phyloP scores from a whole-genome alignment of 2,888 invertebrate species.

The Euplagia quadripunctaria region DNA sequence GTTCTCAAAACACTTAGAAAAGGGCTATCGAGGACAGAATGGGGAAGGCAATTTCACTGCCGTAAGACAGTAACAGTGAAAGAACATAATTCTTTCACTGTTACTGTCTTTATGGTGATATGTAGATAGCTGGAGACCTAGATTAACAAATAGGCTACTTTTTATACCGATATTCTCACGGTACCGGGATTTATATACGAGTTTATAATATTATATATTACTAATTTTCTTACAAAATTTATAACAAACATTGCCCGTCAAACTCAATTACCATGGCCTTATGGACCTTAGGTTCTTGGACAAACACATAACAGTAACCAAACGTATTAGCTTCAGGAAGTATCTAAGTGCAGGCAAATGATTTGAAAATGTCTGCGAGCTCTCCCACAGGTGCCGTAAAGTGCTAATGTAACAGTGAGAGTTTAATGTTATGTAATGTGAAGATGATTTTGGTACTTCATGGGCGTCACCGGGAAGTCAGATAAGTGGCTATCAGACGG shows the following conservation, averaged over 20 bases:
- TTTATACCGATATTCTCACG: too few relatives aligned
- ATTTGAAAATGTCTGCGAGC: conserved; percentile 48
- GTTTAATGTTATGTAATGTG: conserved; percentile 51
- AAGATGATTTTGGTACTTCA: conserved; percentile 60
- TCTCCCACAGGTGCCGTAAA: conserved; percentile 51
- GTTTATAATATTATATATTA: background rate
- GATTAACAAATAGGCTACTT: too few relatives aligned
- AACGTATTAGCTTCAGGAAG: conserved; percentile 51
- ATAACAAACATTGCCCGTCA: background rate
- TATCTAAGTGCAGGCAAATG: conserved; percentile 57
- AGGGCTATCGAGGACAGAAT: too few relatives aligned
- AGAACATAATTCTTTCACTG: too few relatives aligned
- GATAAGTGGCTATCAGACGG: background rate
- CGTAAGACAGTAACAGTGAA: too few relatives aligned
- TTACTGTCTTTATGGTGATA: too few relatives aligned
- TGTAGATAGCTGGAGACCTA: too few relatives aligned
- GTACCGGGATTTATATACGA: too few relatives aligned
- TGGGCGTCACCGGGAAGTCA: conserved; percentile 46
- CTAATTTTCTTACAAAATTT: background rate
- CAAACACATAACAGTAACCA: conserved; percentile 6
- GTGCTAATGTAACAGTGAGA: conserved; percentile 45
- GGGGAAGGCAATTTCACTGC: too few relatives aligned
- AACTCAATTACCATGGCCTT: background rate
- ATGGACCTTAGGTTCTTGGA: background rate
- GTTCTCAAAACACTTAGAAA: too few relatives aligned